These are phyloP conservation scores for Lepus europaeus DNA, from an alignment of 2,113 vertebrate species.

Conservation along the genomic window DNA sequence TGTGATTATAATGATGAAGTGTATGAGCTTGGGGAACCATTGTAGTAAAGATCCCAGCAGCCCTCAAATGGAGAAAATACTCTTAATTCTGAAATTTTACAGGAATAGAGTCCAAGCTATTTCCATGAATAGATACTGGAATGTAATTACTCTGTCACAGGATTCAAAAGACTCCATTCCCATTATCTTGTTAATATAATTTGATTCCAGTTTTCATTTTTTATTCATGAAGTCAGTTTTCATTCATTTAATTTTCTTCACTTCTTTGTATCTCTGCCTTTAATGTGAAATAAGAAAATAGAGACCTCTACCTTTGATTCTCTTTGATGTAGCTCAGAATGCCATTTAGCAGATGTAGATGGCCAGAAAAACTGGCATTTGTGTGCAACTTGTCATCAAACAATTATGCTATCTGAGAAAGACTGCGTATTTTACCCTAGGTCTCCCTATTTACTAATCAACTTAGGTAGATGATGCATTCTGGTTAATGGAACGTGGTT, in stretches of 20 bases:
- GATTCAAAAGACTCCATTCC: conserved; percentile 58
- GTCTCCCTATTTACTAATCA: conserved; percentile 37
- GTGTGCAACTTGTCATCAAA: conserved; percentile 34
- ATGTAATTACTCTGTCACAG: conserved; percentile 63
- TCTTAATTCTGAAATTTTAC: background rate
- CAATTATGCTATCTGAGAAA: background rate
- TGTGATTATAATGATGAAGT: background rate
- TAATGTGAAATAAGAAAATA: conserved; percentile 53
- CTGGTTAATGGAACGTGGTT: conserved; percentile 33
- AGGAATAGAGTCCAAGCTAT: conserved; percentile 28
- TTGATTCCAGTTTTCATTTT: conserved; percentile 73
- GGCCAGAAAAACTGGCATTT: conserved; percentile 18
- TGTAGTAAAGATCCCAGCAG: background rate
- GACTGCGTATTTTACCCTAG: background rate
- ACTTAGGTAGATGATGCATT: conserved; percentile 44
- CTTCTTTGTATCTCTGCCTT: conserved; percentile 61
- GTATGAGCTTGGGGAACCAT: background rate
- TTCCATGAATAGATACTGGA: conserved; percentile 41
- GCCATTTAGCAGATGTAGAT: conserved; percentile 39
- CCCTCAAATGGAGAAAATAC: background rate
- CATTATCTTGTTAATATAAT: conserved; percentile 63
- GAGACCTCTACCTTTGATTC: background rate
- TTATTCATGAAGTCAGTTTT: conserved; percentile 77
- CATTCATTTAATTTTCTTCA: conserved; percentile 51
- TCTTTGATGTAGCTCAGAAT: conserved; percentile 39